phyloP scores from a whole-genome alignment of 2,797 vertebrate genomes.

The Xiphophorus birchmanni region DNA sequence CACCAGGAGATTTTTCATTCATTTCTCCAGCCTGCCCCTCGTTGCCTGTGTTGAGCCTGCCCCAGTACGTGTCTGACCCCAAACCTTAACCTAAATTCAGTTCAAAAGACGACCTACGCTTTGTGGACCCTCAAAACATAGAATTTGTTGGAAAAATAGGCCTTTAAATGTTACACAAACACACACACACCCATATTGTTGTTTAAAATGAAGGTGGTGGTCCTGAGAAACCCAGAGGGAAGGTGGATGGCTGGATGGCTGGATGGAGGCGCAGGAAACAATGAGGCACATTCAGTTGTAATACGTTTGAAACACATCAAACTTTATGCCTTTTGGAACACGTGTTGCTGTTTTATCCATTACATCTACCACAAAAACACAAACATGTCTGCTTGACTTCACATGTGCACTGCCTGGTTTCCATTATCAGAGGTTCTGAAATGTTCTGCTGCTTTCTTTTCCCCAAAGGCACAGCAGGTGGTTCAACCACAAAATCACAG shows the following conservation, averaged over 20 bases:
- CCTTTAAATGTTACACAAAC: not conserved
- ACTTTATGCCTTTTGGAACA: not conserved
- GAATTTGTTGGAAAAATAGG: too few relatives aligned
- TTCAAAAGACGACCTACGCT: too few relatives aligned
- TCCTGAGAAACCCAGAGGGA: not conserved
- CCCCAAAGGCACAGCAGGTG: not conserved
- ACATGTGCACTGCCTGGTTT: slow-evolving; percentile 19
- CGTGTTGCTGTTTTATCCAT: not conserved
- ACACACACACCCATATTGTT: not conserved
- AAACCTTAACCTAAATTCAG: too few relatives aligned
- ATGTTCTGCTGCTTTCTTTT: slow-evolving; percentile 1
- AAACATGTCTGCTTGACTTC: slow-evolving; percentile 12
- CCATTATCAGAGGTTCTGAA: slow-evolving; percentile 13
- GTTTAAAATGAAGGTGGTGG: not conserved
- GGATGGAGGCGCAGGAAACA: not conserved
- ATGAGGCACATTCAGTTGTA: not conserved
- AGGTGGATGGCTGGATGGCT: not conserved
- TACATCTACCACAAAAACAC: not conserved
- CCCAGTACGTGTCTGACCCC: too few relatives aligned
- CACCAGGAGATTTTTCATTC: too few relatives aligned
- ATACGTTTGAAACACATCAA: not conserved
- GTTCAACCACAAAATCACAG: not conserved
- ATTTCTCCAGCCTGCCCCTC: too few relatives aligned
- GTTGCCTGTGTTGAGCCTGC: too few relatives aligned
- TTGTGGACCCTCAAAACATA: too few relatives aligned